These are phyloP conservation scores for Phrixothrix hirtus DNA, from an alignment of 2,888 invertebrate species.

Conservation along the genomic window DNA sequence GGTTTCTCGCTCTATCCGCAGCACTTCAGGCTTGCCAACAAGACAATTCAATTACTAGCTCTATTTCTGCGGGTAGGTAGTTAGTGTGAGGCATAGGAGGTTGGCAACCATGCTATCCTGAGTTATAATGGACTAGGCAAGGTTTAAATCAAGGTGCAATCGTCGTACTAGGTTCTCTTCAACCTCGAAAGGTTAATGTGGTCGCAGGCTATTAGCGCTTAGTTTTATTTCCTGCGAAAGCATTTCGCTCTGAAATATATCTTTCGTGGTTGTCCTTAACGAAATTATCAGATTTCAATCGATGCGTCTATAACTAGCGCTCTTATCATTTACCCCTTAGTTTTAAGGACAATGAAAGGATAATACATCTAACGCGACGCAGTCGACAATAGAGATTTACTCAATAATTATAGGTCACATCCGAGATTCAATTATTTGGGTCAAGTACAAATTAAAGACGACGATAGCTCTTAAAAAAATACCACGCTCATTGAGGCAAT, in stretches of 20 bases:
- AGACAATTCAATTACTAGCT: slow-evolving; percentile 58
- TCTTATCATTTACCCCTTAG: too few relatives aligned
- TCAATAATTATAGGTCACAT: too few relatives aligned
- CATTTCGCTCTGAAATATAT: slow-evolving; percentile 29
- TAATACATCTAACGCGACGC: too few relatives aligned
- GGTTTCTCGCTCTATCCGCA: slow-evolving; percentile 38
- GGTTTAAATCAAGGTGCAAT: slow-evolving; percentile 54
- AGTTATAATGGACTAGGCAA: slow-evolving; percentile 48
- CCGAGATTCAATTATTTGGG: slow-evolving; percentile 6
- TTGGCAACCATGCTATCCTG: slow-evolving; percentile 31
- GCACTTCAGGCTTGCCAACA: slow-evolving; percentile 49
- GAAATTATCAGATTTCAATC: background rate
- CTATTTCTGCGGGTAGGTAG: slow-evolving; percentile 54
- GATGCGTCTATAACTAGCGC: background rate
- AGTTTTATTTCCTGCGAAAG: slow-evolving; percentile 39
- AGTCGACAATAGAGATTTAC: too few relatives aligned
- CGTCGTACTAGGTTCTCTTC: slow-evolving; percentile 42
- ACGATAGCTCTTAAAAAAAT: slow-evolving; percentile 9
- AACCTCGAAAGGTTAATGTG: slow-evolving; percentile 40
- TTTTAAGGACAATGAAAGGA: too few relatives aligned
- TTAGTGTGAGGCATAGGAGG: slow-evolving; percentile 40
- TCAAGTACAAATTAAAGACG: slow-evolving; percentile 14
- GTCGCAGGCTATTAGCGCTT: slow-evolving; percentile 40
- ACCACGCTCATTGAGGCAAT: slow-evolving; percentile 18
- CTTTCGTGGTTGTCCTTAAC: slow-evolving; percentile 14